phyloP scores from a whole-genome alignment of 2,888 invertebrate species.

The Agrotis clavis region DNA sequence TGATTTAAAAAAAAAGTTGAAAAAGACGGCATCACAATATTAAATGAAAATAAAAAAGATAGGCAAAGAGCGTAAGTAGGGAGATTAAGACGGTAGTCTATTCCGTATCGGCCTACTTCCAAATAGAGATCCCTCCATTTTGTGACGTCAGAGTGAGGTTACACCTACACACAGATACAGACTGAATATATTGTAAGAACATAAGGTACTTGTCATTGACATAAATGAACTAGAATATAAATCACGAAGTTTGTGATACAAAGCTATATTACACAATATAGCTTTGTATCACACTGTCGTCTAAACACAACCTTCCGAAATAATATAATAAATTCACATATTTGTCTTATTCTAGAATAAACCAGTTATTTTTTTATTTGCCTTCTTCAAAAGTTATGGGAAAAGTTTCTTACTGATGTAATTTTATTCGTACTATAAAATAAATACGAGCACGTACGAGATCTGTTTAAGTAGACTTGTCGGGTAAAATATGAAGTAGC shows the following conservation, averaged over 20 bases:
- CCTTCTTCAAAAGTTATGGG: neutral
- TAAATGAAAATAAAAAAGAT: no score
- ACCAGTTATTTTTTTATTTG: neutral
- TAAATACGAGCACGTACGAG: neutral
- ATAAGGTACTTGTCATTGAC: conserved; percentile 10
- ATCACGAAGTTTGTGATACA: neutral
- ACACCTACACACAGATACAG: neutral
- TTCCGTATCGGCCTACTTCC: neutral
- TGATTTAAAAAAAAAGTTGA: no score
- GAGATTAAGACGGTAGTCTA: no score
- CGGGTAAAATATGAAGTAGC: neutral
- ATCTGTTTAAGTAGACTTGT: neutral
- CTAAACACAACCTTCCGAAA: neutral
- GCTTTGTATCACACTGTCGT: no score
- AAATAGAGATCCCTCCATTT: neutral
- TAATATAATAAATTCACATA: neutral
- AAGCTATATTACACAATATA: neutral
- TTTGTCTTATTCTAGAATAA: neutral
- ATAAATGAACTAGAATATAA: conserved; percentile 22
- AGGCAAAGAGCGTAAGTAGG: no score
- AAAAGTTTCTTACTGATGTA: neutral
- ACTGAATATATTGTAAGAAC: neutral
- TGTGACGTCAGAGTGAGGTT: conserved; percentile 10
- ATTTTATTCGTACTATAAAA: neutral
- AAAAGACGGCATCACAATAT: no score